Evolutionary conservation across 35 echinoderm and acorn worm species (phyloP), one percentile per base, ranked within the genome.

Genomic region (Stichopus chloronotus): DNA sequence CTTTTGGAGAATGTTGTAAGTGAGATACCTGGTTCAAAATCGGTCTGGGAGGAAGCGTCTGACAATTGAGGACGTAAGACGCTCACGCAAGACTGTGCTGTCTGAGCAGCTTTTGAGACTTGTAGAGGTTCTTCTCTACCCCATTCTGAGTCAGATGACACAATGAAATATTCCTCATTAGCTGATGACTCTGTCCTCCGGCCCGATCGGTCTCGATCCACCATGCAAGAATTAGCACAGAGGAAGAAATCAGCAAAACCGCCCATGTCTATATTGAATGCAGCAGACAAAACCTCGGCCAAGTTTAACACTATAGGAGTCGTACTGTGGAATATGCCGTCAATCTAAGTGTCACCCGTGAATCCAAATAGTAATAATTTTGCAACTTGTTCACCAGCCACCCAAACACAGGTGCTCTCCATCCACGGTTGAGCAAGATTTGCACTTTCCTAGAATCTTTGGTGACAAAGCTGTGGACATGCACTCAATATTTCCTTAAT

Each of bases 1-100:
- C 61, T 14, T 65, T 65, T 10, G 5, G 80, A 83, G 52, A 78
- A 6, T 25, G 52, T 21, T 0, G 52, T 12, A 22, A 78, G 9
- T 12, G 52, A 78, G 9, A 83, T 83, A 83, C 80, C 80, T 83
- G 10, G 19, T 17, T 56, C 80, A 11, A 52, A 83, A 83, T 83
- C 80, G 19, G 80, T 83, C 80, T 83, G 80, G 55, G 25, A 83
- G 5, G 80, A 83, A 17, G 16, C 80, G 11, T 83, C 80, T 0
- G 80, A 83, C 43, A 83, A 83, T n/a, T 43, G 43, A 1, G 55
- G 4, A 56, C 17, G 80, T n/a, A 56, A 56, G 10, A 83, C 7
- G 9, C 25, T 53, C 52, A 17, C 16, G 8, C 5, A 6, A 83
- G 80, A 83, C 53, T 43, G 80, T 65, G 11, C 19, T 65, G 61